These are phyloP conservation scores for Martes martes DNA, from an alignment of 2,113 vertebrate genomes.

Conservation along the genomic window DNA sequence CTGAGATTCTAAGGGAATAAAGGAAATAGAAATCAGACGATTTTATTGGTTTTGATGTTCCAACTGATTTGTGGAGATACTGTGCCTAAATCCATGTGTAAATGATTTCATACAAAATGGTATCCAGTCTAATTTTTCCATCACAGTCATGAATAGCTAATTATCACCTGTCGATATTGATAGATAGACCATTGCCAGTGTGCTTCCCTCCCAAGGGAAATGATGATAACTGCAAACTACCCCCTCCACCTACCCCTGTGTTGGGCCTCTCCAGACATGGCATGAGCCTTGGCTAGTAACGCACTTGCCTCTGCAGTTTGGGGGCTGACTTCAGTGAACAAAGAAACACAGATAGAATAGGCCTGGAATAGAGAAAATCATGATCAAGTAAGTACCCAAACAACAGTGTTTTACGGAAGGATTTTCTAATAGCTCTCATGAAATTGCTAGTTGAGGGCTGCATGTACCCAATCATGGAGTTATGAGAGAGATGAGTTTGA, in stretches of 20 bases:
- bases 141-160: not conserved
- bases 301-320: conserved; percentile 64
- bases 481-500: not conserved
- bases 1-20: not conserved
- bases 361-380: conserved; percentile 64
- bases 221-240: not conserved
- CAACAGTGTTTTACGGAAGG: not conserved
- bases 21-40: not conserved
- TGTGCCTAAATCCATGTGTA: not conserved
- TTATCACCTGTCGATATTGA: not conserved
- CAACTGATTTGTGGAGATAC: not conserved
- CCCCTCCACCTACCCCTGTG: conserved; percentile 63
- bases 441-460: not conserved
- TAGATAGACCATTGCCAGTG: not conserved
- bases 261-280: conserved; percentile 62
- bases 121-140: not conserved
- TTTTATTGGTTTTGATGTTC: not conserved
- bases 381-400: not conserved
- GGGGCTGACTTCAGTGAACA: conserved; percentile 62
- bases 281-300: conserved; percentile 74
- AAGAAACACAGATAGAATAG: conserved; percentile 63
- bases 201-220: not conserved
- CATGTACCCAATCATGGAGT: not conserved
- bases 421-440: not conserved
- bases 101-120: not conserved